Base-by-base conservation (phyloP, 2,888 invertebrate genomes). In the Chelonus formosanus region DNA sequence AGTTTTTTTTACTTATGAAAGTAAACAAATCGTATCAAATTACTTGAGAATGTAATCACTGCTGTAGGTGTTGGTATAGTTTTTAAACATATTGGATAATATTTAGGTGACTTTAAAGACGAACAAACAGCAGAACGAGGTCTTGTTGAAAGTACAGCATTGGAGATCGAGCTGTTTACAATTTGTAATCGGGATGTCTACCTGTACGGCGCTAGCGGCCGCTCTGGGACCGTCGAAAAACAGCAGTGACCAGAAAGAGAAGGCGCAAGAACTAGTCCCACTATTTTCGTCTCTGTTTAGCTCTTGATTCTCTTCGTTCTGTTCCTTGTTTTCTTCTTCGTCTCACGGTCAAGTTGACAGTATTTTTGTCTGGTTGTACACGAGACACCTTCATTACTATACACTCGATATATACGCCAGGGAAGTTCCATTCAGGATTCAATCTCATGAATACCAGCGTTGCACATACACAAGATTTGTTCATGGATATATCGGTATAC, bases 311-410 rank as follows among this genome's bases (percentile, higher is more conserved):
- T 45, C 55, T 53, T 55, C 45, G 32, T 50, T 36, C 58, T 45
- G 40, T 54, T 50, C 53, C 50, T 31, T 5, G 32, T 54, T 20
- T 43, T 55, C 56, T 62, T 43, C 7, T 40, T 59, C 58, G 31
- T 53, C 63, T 68, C 70, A 60, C 71, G 65, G 58, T 43, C 45
- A 75, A 72, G 74, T 75, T 76, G 78, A 78, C 80, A 75, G 76
- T 78, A 79, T 78, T 79, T 79, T 80, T 80, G 75, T 78, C 63
- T 73, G 69, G 63, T 71, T 71, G 57, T 62, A 66, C 75, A 71
- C 67, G 67, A 74, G 79, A 80, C 79, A 74, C 80, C 80, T 80
- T 80, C 78, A 80, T 80, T 79, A 80, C 72, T 75, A 78, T 78
- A 80, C 76, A 73, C 73, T 65, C 62, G 70, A 70, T 65, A 61